phyloP scores from a whole-genome alignment of 2,888 invertebrate species.

The Osedax fenrisi region DNA sequence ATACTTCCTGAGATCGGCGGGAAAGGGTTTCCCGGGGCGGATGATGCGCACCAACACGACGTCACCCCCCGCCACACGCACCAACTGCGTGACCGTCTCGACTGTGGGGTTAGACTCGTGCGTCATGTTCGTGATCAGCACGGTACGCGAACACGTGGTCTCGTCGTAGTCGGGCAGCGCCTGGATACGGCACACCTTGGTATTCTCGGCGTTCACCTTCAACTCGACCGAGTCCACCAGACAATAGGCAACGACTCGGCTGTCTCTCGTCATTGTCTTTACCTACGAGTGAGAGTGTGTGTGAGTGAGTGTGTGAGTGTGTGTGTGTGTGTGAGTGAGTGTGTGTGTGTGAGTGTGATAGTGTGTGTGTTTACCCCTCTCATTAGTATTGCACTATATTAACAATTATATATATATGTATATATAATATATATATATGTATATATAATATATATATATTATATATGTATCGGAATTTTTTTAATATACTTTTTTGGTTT shows the following conservation, averaged over 20 bases:
- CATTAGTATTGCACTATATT: too few relatives aligned
- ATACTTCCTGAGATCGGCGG: slow-evolving; percentile 78
- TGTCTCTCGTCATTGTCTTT: slow-evolving; percentile 82
- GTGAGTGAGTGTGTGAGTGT: too few relatives aligned
- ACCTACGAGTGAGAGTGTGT: too few relatives aligned
- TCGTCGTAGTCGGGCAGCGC: slow-evolving; percentile 79
- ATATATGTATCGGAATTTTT: too few relatives aligned
- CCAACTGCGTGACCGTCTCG: slow-evolving; percentile 79
- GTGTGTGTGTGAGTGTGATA: too few relatives aligned
- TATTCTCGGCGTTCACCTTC: slow-evolving; percentile 78
- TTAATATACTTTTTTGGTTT: too few relatives aligned
- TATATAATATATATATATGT: too few relatives aligned
- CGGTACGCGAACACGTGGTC: slow-evolving; percentile 78
- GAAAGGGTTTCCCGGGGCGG: slow-evolving; percentile 75
- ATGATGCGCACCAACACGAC: slow-evolving; percentile 76
- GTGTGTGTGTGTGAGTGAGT: too few relatives aligned
- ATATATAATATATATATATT: too few relatives aligned
- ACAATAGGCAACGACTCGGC: slow-evolving; percentile 79
- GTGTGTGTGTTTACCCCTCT: too few relatives aligned
- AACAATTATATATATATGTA: too few relatives aligned
- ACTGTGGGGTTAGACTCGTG: slow-evolving; percentile 67
- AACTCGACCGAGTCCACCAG: slow-evolving; percentile 63
- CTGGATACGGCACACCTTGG: slow-evolving; percentile 72
- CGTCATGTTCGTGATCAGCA: slow-evolving; percentile 74
- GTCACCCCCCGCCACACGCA: slow-evolving; percentile 69